phyloP scores from a whole-genome alignment of 2,797 vertebrate genomes.

The Avahi laniger region DNA sequence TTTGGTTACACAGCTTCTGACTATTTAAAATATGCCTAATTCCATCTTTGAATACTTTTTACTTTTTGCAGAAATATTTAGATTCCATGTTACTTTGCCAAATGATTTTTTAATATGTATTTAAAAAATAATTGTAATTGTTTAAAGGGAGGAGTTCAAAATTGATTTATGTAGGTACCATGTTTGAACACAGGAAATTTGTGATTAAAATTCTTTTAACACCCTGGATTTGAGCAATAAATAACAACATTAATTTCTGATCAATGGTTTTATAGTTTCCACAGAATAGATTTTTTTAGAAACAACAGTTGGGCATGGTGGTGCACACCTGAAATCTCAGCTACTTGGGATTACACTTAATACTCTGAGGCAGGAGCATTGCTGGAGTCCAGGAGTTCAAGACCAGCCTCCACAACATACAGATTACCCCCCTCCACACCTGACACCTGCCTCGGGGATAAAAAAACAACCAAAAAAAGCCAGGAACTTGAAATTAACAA shows the following conservation, averaged over 20 bases:
- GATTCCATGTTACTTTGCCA: not conserved
- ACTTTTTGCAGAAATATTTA: constrained; percentile 44
- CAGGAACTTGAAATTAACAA: constrained; percentile 21
- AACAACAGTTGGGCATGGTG: not conserved
- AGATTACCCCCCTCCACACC: too few relatives aligned
- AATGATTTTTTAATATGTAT: constrained; percentile 21
- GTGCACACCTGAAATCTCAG: not conserved
- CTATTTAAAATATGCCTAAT: constrained; percentile 41
- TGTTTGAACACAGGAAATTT: constrained; percentile 25
- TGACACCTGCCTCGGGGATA: too few relatives aligned
- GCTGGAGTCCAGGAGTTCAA: not conserved
- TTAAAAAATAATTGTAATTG: constrained; percentile 45
- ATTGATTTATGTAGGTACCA: not conserved
- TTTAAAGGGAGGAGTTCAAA: not conserved
- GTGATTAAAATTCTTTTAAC: constrained; percentile 26
- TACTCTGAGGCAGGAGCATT: not conserved
- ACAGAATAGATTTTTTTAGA: not conserved
- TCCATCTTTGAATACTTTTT: not conserved
- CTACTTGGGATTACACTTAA: not conserved
- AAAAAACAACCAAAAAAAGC: not conserved
- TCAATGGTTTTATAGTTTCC: not conserved
- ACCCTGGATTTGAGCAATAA: constrained; percentile 6
- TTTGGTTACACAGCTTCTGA: constrained; percentile 38
- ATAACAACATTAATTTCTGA: constrained; percentile 4
- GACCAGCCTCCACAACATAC: not conserved